Evolutionary conservation across 2,113 vertebrate species (phyloP).

Genomic region (Sebastes fasciatus): DNA sequence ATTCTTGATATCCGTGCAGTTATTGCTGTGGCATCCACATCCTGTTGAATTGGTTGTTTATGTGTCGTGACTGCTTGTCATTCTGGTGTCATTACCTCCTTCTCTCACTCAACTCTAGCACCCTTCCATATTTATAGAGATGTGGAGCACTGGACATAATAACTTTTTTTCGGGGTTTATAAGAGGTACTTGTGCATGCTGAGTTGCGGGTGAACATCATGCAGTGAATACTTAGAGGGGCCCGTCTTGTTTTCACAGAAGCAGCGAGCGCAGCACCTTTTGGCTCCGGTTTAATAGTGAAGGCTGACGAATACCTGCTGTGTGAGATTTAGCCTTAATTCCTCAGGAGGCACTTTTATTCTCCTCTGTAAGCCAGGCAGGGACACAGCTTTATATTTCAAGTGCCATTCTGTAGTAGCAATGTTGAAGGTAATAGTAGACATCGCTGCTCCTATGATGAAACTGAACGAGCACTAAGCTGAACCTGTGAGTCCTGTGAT

Average conservation of each 20-base stretch:
- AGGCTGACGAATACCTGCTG: constrained; percentile 40
- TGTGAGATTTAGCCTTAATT: constrained; percentile 56
- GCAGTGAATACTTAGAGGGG: constrained; percentile 62
- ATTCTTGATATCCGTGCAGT: neutral
- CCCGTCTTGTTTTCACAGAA: constrained; percentile 55
- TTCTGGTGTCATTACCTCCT: constrained; percentile 31
- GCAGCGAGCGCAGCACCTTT: constrained; percentile 54
- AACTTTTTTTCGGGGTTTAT: constrained; percentile 28
- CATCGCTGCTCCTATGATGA: neutral
- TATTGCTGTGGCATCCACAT: neutral
- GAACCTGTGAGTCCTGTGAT: neutral
- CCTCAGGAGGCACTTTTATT: constrained; percentile 51
- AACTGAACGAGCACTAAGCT: neutral
- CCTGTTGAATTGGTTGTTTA: constrained; percentile 11
- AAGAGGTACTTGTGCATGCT: constrained; percentile 54
- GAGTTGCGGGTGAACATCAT: constrained; percentile 16
- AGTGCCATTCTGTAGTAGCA: neutral
- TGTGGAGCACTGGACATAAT: constrained; percentile 50
- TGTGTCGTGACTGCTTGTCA: constrained; percentile 12
- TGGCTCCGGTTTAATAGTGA: constrained; percentile 58
- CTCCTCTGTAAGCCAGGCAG: neutral
- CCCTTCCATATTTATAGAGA: constrained; percentile 46
- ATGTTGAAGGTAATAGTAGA: too few species aligned
- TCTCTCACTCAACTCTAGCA: constrained; percentile 20
- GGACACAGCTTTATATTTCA: constrained; percentile 4